These are phyloP conservation scores for Nasonia giraulti DNA, from an alignment of 1,140 invertebrate species.

Conservation along the genomic window DNA sequence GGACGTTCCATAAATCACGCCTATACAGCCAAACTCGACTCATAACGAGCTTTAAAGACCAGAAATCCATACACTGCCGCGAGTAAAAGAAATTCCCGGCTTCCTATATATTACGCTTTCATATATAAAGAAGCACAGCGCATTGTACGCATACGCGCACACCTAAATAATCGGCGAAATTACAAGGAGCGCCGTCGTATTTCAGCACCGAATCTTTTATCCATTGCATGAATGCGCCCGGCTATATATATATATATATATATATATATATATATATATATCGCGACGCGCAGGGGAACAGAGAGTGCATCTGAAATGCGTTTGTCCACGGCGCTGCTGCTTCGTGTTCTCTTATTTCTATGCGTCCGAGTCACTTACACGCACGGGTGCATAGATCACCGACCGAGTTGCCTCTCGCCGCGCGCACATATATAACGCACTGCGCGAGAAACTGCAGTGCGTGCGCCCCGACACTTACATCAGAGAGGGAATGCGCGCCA, in stretches of 20 bases:
- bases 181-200: not conserved
- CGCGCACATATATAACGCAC: not conserved
- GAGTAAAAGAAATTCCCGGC: not conserved
- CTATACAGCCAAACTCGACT: not conserved
- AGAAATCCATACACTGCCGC: not conserved
- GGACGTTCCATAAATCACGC: constrained; percentile 27
- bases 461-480: constrained; percentile 42
- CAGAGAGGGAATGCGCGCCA: constrained; percentile 39
- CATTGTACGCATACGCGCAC: not conserved
- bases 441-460: not conserved
- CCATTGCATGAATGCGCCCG: not conserved
- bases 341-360: not conserved
- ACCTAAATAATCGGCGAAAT: constrained; percentile 24
- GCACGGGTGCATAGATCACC: constrained; percentile 49
- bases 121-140: not conserved
- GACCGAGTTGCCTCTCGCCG: not conserved
- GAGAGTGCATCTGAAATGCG: constrained; percentile 15
- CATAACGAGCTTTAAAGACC: constrained; percentile 17
- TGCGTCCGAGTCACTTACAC: constrained; percentile 42
- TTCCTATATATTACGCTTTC: constrained; percentile 1
- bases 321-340: not conserved
- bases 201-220: constrained; percentile 20
- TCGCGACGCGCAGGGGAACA: not conserved
- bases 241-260: too few relatives aligned
- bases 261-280: constrained; percentile 23